Evolutionary conservation across 2,797 vertebrate species (phyloP).

Genomic region (Catamblyrhynchus diadema): DNA sequence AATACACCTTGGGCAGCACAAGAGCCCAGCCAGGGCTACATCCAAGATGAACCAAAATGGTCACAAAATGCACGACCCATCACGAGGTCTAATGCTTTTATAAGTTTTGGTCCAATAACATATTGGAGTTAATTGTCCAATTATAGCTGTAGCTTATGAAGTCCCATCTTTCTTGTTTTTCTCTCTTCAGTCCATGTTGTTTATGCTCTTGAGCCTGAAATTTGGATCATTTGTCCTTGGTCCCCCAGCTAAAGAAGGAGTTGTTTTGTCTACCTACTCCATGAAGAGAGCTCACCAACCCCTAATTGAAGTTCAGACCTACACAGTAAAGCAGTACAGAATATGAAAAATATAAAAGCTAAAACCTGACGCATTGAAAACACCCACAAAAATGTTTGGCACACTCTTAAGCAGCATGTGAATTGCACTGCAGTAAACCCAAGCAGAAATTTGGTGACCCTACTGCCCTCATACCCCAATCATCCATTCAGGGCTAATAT

Average conservation of each 20-base stretch:
- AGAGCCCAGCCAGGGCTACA: neutral
- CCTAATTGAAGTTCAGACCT: neutral
- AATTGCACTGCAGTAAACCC: neutral
- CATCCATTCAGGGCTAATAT: neutral
- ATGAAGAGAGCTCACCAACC: neutral
- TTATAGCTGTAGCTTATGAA: neutral
- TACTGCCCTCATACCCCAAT: neutral
- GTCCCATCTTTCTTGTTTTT: neutral
- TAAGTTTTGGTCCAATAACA: neutral
- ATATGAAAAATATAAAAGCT: neutral
- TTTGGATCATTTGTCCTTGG: neutral
- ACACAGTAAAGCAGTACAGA: neutral
- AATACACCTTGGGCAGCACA: neutral
- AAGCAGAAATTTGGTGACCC: neutral
- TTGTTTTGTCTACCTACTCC: neutral
- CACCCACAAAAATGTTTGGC: neutral
- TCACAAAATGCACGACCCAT: neutral
- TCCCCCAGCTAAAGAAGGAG: neutral
- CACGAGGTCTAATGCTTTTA: fast-evolving
- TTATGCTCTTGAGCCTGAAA: neutral
- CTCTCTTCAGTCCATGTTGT: neutral
- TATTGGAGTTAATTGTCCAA: neutral
- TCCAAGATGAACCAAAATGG: neutral
- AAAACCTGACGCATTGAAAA: neutral
- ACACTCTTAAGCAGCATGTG: neutral